Evolutionary conservation across 2,113 vertebrate genomes (phyloP).

Genomic region (Eretmochelys imbricata): DNA sequence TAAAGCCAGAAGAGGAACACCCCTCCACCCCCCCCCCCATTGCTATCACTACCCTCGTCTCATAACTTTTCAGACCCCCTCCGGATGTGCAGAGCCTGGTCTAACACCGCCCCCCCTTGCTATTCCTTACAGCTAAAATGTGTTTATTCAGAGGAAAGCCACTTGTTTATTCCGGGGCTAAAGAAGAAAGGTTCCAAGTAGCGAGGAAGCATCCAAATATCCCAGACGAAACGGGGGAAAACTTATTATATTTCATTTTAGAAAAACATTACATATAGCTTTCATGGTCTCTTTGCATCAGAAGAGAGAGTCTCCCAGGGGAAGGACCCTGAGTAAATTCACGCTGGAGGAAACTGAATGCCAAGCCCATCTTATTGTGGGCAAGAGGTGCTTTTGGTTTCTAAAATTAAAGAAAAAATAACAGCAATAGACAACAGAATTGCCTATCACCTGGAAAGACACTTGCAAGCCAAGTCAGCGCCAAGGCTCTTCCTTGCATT

Average conservation of each 20-base stretch:
- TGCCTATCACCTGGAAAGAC: neutral
- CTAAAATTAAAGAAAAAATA: too few species aligned
- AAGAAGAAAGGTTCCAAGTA: neutral
- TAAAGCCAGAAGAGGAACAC: neutral
- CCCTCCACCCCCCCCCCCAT: too few species aligned
- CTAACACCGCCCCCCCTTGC: too few species aligned
- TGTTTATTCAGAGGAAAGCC: too few species aligned
- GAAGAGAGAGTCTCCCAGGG: neutral
- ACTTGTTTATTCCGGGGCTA: neutral
- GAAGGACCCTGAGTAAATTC: neutral
- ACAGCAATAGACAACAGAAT: neutral
- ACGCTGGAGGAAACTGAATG: neutral
- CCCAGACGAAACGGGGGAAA: neutral
- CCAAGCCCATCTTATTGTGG: neutral
- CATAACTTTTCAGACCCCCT: too few species aligned
- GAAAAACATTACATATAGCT: neutral
- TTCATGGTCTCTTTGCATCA: neutral
- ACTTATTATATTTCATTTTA: neutral
- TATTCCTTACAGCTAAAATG: neutral
- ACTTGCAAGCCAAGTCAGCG: neutral
- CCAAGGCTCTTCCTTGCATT: too few species aligned
- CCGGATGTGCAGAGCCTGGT: too few species aligned
- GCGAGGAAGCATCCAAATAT: neutral
- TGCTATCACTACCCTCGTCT: too few species aligned
- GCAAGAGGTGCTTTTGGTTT: neutral